Evolutionary conservation across 2,888 invertebrate genomes (phyloP), one percentile per base, ranked within the genome.

Genomic region (Euplexia lucipara): DNA sequence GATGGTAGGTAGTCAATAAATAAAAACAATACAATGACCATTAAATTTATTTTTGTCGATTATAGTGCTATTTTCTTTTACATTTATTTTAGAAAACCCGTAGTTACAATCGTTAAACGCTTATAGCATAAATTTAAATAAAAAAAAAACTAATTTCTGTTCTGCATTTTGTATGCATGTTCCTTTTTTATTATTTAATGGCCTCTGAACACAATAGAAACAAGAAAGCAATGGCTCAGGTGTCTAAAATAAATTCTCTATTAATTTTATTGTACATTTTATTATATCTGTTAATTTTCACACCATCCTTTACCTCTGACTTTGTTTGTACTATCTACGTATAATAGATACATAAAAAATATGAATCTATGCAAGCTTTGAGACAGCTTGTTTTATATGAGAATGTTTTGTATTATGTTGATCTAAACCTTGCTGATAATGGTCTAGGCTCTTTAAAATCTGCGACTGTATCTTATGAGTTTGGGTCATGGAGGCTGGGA

Each of bases 151-250:
- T 9, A 49, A 51, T 41, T 42, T 48, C 45, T 7, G 35, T 56
- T 51, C 39, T 65, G 18, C 20, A 35, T 56, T 51, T 64, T 57
- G 58, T 61, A 61, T 53, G 52, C 44, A 53, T 59, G 20, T 61
- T 10, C 39, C 41, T 51, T 64, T 56, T 64, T 73, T 73, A 66
- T 66, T 69, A 67, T 53, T 49, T 73, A 74, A 52, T 53, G 32
- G 3, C 26, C 67, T 9, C 2, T 16, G 22, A 42, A 69, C 32
- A 66, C 26, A 26, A 74, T 49, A 73, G 16, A 26, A 26, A 66
- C 66, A 53, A 73, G 41, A 47, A 66, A 64, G 30, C 32, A 35
- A 68, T 72, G 32, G 32, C 45, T 37, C 45, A 26, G 34, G 26
- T 47, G 35, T 49, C 16, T 44, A 39, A 39, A 49, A 37, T 51